Percentiles rank a stretch among this genome's conserved stretches.
Conservation (phyloP, 2,797 vertebrate species). For the Vultur gryphus region DNA sequence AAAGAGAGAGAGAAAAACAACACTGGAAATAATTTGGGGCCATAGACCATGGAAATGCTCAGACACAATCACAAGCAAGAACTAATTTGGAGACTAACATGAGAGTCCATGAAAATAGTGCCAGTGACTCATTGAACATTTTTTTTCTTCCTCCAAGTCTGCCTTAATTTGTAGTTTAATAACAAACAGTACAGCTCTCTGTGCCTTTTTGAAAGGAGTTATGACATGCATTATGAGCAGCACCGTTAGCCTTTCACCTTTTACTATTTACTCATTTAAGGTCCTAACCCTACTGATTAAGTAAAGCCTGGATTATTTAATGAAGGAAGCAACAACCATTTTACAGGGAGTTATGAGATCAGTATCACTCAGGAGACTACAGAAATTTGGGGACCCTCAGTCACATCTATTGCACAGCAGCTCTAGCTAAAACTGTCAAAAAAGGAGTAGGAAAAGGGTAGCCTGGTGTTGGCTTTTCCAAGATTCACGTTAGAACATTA, state of each 20-base stretch:
- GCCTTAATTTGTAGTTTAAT: conserved; percentile 32
- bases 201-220: conserved; percentile 4
- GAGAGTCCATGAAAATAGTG: neutral
- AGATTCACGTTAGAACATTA: neutral
- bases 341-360: neutral
- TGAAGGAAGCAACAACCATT: conserved; percentile 39
- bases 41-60: neutral
- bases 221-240: conserved; percentile 41
- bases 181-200: conserved; percentile 5
- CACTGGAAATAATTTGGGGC: neutral
- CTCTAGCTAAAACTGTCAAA: neutral
- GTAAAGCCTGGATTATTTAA: conserved; percentile 41
- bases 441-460: neutral
- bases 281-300: conserved; percentile 41
- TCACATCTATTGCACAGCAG: neutral
- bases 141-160: neutral
- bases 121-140: neutral
- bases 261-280: conserved; percentile 41
- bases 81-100: neutral
- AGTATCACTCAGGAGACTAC: neutral
- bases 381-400: neutral
- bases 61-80: neutral
- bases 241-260: conserved; percentile 48
- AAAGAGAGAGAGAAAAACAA: neutral
- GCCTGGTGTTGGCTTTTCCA: neutral